Evolutionary conservation across 2,797 vertebrate species (phyloP), one percentile per base, ranked within the genome.

Genomic region (Gymnoscopelus microlampas): DNA sequence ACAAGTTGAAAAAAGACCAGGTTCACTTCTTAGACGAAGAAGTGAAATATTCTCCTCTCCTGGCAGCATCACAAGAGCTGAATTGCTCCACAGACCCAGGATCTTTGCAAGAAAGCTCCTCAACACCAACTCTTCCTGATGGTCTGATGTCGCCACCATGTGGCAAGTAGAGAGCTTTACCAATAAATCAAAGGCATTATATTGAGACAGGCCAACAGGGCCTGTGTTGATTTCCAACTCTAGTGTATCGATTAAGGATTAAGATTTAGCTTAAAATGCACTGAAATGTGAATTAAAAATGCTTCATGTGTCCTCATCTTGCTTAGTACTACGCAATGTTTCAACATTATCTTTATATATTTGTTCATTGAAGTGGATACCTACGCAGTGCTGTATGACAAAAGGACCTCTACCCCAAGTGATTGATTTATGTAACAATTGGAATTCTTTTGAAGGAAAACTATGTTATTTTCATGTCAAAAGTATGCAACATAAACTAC

Each of bases 61-160:
- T 24, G 60, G 15, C 26, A 35, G 24, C 15, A 11, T 32, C 5
- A 48, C 29, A 44, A 44, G 9, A 1, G n/a, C 23, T 67, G 72
- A 72, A 60, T 29, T 53, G 58, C 14, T 62, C 70, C 44, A 29
- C 39, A 66, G 64, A 13, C 50, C 47, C 2, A 35, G 39, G 1
- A 19, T 2, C 1, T 3, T 8, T 8, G 12, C 14, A 14, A 58
- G 47, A 3, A 56, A 19, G 56, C 23, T 67, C 4, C 3, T 0
- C 3, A 59, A 23, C 53, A 57, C 1, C 3, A 23, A 64, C 23
- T 71, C 12, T 48, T 39, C 5, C 5, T 57, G 12, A 2, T 68
- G 67, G 70, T 73, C 57, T 60, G 29, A 77, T 72, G 67, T 81
- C 79, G 73, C 91, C 89, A 80, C 72, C 9, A 0, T 90, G 88